Evolutionary conservation across 1,140 invertebrate species (phyloP), one percentile per base, ranked within the genome.

Genomic region (Drosophila funebris): DNA sequence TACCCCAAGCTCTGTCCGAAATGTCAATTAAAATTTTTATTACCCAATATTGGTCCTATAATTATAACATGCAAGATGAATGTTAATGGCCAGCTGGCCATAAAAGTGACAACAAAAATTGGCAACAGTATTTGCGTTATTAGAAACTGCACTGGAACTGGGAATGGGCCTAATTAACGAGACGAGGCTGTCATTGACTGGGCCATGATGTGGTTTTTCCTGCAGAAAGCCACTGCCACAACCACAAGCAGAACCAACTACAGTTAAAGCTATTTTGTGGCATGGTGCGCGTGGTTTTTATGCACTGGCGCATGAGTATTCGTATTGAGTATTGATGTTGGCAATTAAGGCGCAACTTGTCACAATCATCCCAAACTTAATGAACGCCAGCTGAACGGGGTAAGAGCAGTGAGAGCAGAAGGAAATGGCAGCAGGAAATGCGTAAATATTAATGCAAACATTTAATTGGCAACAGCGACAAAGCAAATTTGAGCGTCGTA

Each of bases 1-100:
- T 4, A 50, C 16, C 11, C 11, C 16, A 36, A 13, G 22, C 60
- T 14, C 3, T 68, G 20, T 13, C 18, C 14, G 14, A 67, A 71
- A 72, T 36, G 61, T 50, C 78, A 82, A 85, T 85, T 88, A 85
- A 82, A 82, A 72, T 60, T 50, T 62, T 88, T 37, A 85, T 82
- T 71, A 52, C 67, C 63, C 67, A 48, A 82, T 85, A 85, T 82
- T 81, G 78, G 74, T 46, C 81, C 62, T 66, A 88, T 85, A 82
- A 88, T 82, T 69, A 85, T 88, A 61, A 69, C 63, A 37, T 46
- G 24, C 13, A 70, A 54, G 72, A 82, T 87, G 72, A 73, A 61
- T 69, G 76, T 85, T 85, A 71, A 88, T 88, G 54, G 44, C 5
- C 24, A 48, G 53, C 27, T 31, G 6, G 29, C 54, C 37, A 63